A percentile compares a stretch with the other conserved stretches of the same genome.
Evolutionary conservation across 2,797 vertebrate species (phyloP).

Genomic region (Lepus oiostolus): DNA sequence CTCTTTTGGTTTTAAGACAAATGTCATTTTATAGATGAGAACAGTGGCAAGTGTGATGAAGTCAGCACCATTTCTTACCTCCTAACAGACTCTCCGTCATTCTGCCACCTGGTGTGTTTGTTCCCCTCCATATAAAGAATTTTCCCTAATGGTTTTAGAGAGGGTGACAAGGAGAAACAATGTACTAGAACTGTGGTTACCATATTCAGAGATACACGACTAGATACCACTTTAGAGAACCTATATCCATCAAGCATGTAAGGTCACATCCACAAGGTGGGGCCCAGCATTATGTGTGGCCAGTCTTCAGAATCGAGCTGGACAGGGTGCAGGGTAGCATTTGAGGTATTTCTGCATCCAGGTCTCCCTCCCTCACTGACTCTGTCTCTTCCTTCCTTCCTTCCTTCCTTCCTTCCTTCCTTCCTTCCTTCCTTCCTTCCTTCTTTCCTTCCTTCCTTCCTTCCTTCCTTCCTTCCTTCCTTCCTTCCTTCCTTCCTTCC

Average conservation of each 20-base stretch:
- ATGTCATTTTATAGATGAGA: neutral
- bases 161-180: neutral
- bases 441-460: no score
- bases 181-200: no score
- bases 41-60: no score
- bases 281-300: rapidly evolving
- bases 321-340: neutral
- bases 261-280: neutral
- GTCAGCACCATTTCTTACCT: neutral
- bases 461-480: no score
- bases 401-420: no score
- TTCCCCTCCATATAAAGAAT: neutral
- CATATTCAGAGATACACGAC: neutral
- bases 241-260: rapidly evolving
- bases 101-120: neutral
- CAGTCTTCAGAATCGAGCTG: neutral
- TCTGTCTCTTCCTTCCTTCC: no score
- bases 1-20: neutral
- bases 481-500: no score
- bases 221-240: neutral
- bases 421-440: no score
- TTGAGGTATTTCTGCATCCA: neutral
- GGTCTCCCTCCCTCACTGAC: neutral
- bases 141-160: neutral
- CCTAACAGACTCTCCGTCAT: no score